Conservation (phyloP, 2,113 vertebrate species). For the Hipposideros armiger region DNA sequence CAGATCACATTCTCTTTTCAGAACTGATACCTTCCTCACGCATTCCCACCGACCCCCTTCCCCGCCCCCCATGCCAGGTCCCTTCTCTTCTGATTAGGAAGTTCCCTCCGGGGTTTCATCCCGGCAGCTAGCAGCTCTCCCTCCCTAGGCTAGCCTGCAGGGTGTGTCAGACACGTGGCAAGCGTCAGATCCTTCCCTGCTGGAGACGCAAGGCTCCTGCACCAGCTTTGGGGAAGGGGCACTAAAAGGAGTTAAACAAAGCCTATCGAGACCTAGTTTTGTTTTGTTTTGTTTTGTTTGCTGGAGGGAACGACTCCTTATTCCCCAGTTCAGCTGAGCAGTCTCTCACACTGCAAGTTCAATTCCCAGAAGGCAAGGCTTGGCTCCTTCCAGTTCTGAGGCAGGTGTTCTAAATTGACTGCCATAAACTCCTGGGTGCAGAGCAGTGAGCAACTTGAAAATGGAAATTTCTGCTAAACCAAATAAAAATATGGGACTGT, state of each 20-base stretch:
- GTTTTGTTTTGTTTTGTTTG: not conserved
- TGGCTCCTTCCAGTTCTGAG: not conserved
- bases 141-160: constrained; percentile 67
- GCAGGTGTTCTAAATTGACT: constrained; percentile 48
- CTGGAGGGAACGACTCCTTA: constrained; percentile 36
- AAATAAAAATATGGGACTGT: not conserved
- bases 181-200: not conserved
- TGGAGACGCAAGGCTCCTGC: not conserved
- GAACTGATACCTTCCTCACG: not conserved
- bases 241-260: not conserved
- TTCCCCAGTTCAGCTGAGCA: not conserved
- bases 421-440: not conserved
- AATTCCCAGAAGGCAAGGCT: constrained; percentile 29
- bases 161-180: constrained; percentile 22
- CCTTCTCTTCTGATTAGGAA: constrained; percentile 57
- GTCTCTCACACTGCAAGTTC: not conserved
- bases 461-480: constrained; percentile 12
- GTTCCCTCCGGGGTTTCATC: not conserved
- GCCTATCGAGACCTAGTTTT: not conserved
- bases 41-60: not conserved
- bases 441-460: not conserved
- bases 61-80: not conserved
- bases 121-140: not conserved
- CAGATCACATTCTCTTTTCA: constrained; percentile 28
- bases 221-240: not conserved